Evolutionary conservation across 2,888 invertebrate species (phyloP), one percentile per base, ranked within the genome.

Genomic region (Napeogenes inachia): DNA sequence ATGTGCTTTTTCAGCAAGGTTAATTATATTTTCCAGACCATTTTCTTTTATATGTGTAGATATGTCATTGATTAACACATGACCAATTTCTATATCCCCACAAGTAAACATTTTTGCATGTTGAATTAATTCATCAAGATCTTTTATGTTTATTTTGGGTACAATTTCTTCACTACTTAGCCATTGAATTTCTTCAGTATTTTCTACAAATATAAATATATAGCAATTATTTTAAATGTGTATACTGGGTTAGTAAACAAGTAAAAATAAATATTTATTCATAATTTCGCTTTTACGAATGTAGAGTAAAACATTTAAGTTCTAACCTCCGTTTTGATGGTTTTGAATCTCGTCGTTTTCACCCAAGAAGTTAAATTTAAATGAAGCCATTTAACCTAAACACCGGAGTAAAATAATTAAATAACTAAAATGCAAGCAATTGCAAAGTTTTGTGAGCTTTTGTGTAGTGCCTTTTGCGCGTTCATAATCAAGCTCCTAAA

Each of bases 1-100:
- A 74, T 95, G 93, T 66, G 89, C 90, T 56, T 91, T 85, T 72
- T 95, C 94, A 32, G 94, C 93, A 47, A 80, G 61, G 74, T 90
- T 84, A 33, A 91, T 70, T 4, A 91, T 87, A 71, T 82, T 87
- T 57, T 79, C 71, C 62, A 76, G 79, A 65, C 79, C 78, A 54
- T 85, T 77, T 55, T 72, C 70, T 53, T 64, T 67, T 57, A 80
- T 74, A 61, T 78, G 77, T 60, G 74, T 84, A 57, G 64, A 59
- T 13, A 62, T 57, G 33, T 67, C 59, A 59, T 63, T 65, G 3
- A 61, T 53, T 50, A 69, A 45, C 21, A 92, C 79, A 78, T 92
- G 89, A 35, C 91, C 89, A 62, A 93, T 88, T 68, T 87, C 84
- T 10, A 85, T 73, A 66, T 89, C 86, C 13, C 84, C 86, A 69